Conservation (phyloP, 53 echinoderm and acorn worm species). For the Zoroaster sp. region DNA sequence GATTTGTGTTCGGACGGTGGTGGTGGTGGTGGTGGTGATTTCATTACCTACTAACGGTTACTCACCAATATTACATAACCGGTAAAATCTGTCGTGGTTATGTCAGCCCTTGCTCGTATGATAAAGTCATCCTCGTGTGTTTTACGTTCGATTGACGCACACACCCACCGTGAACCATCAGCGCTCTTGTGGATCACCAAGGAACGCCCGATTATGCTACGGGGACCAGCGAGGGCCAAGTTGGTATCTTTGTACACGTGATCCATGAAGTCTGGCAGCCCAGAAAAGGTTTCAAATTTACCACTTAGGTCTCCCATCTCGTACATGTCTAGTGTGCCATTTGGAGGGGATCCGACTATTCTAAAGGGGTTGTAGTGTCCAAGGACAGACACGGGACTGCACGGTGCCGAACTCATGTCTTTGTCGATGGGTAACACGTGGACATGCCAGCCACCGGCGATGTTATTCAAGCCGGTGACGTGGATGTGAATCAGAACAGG, state of each 20-base stretch:
- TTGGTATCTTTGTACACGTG: conserved; percentile 65
- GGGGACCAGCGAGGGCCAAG: conserved; percentile 76
- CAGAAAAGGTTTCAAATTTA: conserved; percentile 79
- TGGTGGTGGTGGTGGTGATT: too few relatives aligned
- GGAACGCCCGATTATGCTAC: conserved; percentile 78
- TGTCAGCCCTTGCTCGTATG: conserved; percentile 59
- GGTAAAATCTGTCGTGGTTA: conserved; percentile 32
- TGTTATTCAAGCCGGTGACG: conserved; percentile 49
- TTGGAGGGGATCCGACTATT: conserved; percentile 61
- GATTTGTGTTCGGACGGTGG: too few relatives aligned
- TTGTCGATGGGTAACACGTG: conserved; percentile 75
- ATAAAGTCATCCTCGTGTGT: conserved; percentile 51
- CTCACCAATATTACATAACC: conserved; percentile 71
- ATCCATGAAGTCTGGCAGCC: neutral
- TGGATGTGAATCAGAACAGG: conserved; percentile 50
- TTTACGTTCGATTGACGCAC: conserved; percentile 62
- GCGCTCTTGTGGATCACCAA: conserved; percentile 76
- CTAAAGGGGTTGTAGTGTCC: conserved; percentile 94
- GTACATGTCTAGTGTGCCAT: conserved; percentile 80
- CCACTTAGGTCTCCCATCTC: conserved; percentile 93
- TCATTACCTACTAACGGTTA: too few relatives aligned
- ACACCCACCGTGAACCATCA: conserved; percentile 84
- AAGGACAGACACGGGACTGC: conserved; percentile 61
- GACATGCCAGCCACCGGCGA: conserved; percentile 88
- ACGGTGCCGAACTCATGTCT: conserved; percentile 38